Evolutionary conservation across 2,113 vertebrate genomes (phyloP), one percentile per base, ranked within the genome.

Genomic region (Anoplopoma fimbria): DNA sequence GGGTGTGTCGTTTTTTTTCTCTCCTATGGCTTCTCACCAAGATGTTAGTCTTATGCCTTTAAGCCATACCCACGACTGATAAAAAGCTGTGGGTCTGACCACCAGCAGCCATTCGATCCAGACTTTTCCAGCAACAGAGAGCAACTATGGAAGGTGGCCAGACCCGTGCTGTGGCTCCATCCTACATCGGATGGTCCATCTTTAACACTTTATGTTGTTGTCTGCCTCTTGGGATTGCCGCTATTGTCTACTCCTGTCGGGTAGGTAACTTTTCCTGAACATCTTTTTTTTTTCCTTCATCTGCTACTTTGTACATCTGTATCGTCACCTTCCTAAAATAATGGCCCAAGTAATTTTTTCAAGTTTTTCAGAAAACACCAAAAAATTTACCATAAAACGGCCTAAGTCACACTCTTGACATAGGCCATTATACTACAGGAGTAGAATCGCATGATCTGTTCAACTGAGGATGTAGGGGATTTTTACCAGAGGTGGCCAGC

Each of bases 131-230:
- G 7, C n/a, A 36, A 40, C 34, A 71, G 14, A 67, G 49, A 64
- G 25, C 7, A 53, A 79, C 21, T 1, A 93, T 94, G 92, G 91
- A 93, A 79, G n/a, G 65, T 77, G 75, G 83, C 2, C 79, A 86
- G 29, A 7, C 1, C 4, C 55, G 45, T 1, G 10, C 65, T 27
- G 55, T 2, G 0, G 57, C 51, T 23, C 83, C 89, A 23, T 61
- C 92, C 25, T 90, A 95, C 70, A 25, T 93, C 0, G 71, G 1
- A 23, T 93, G 92, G 91, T 95, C 93, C 9, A 93, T 95, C 67
- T 83, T 92, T 29, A 94, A 84, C 67, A 73, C 91, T 15, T 9
- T 94, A 0, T 95, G 88, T 33, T 94, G 93, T 31, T 94, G 89
- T 55, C 33, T 92, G 10, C 94, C 93, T 8, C 38, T 94, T 1